phyloP scores from a whole-genome alignment of 2,888 invertebrate species.

The Megaustenia siamemsis region DNA sequence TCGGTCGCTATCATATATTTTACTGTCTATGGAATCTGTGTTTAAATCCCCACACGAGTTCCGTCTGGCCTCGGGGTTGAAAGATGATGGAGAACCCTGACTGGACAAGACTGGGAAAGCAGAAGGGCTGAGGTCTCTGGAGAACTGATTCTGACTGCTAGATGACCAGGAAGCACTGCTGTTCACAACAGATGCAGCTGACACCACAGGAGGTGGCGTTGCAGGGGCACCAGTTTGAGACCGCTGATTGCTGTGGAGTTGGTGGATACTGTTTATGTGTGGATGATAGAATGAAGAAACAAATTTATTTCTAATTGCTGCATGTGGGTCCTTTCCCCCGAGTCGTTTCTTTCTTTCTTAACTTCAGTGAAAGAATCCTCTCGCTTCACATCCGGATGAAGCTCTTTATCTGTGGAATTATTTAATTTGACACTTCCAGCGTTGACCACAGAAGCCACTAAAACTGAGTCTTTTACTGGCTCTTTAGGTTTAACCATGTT shows the following conservation, averaged over 20 bases:
- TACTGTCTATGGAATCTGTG: constrained; percentile 58
- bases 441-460: neutral
- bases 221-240: constrained; percentile 4
- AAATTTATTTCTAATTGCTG: neutral
- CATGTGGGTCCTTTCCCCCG: neutral
- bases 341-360: constrained; percentile 50
- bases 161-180: neutral
- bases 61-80: constrained; percentile 65
- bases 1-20: constrained; percentile 73
- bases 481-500: neutral
- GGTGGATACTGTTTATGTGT: neutral
- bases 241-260: neutral
- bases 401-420: neutral
- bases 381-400: constrained; percentile 18
- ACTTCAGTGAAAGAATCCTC: constrained; percentile 50
- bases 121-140: constrained; percentile 73
- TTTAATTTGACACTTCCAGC: neutral
- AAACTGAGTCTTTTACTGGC: neutral
- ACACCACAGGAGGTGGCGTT: constrained; percentile 19
- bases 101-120: constrained; percentile 70
- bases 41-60: constrained; percentile 72
- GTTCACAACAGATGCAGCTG: neutral
- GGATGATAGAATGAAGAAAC: neutral
- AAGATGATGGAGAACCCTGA: constrained; percentile 38
- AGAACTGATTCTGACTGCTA: constrained; percentile 22